Percentiles rank a stretch among this genome's conserved stretches.
Conservation (phyloP, 2,888 invertebrate species). For the Leuctra nigra region DNA sequence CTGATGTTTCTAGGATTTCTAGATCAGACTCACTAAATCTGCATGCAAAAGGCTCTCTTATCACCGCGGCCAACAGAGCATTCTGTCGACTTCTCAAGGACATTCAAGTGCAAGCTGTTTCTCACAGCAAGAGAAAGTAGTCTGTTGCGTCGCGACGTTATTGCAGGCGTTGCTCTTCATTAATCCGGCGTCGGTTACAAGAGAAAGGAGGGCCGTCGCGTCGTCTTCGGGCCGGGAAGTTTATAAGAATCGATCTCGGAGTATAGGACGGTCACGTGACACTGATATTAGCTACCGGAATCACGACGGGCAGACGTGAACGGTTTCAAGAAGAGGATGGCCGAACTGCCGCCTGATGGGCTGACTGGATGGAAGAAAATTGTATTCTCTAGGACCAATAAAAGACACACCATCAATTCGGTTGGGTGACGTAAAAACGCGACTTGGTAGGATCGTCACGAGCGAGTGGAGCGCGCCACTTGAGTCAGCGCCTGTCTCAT, state of each 20-base stretch:
- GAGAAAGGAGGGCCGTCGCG: slow-evolving; percentile 18
- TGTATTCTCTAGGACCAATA: slow-evolving; percentile 15
- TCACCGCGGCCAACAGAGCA: no score
- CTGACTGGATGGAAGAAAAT: slow-evolving; percentile 13
- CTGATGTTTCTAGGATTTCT: no score
- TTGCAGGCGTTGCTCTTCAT: slow-evolving; percentile 25
- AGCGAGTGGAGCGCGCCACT: neutral
- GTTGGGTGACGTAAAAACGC: slow-evolving; percentile 5
- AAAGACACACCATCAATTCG: slow-evolving; percentile 13
- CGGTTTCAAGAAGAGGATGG: slow-evolving; percentile 3
- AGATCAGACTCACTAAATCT: no score
- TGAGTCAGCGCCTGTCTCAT: neutral
- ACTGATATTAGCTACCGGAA: slow-evolving; percentile 21
- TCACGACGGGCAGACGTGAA: slow-evolving; percentile 14
- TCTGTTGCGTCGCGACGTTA: no score
- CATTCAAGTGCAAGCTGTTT: no score
- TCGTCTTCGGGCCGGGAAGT: neutral
- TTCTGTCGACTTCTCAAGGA: no score
- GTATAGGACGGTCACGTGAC: neutral
- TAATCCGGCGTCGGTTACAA: slow-evolving; percentile 24
- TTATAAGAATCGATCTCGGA: slow-evolving; percentile 23
- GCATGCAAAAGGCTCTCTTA: no score
- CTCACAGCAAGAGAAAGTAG: no score
- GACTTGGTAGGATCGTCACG: slow-evolving; percentile 9
- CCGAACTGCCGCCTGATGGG: slow-evolving; percentile 16